Conservation (phyloP, 2,888 invertebrate genomes). For the Phaedon cochleariae region DNA sequence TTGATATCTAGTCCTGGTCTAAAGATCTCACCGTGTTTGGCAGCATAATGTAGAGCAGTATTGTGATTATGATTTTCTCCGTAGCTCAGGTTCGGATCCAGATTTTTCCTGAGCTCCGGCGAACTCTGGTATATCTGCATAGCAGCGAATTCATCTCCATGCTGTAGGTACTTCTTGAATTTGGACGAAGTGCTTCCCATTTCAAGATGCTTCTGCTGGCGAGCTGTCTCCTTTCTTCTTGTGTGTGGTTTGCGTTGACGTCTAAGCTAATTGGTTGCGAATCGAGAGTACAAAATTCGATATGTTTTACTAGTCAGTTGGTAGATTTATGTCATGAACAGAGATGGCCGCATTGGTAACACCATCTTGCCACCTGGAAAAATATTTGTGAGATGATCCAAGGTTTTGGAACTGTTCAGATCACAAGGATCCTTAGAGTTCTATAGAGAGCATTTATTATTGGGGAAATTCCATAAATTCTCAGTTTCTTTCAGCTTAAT, state of each 20-base stretch:
- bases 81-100: conserved; percentile 74
- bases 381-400: not conserved
- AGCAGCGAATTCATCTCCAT: conserved; percentile 76
- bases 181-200: conserved; percentile 77
- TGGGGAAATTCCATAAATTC: too few species aligned
- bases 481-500: too few species aligned
- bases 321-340: conserved; percentile 59
- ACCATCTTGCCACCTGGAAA: conserved; percentile 49
- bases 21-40: conserved; percentile 66
- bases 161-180: conserved; percentile 73
- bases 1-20: too few species aligned
- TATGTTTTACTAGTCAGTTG: conserved; percentile 48
- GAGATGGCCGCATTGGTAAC: conserved; percentile 44
- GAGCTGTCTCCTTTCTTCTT: conserved; percentile 29
- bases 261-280: conserved; percentile 34
- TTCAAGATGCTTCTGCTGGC: not conserved
- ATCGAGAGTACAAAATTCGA: conserved; percentile 44
- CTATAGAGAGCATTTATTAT: too few species aligned
- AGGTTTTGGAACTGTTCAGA: conserved; percentile 31
- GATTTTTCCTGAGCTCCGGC: conserved; percentile 69
- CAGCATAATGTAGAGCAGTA: conserved; percentile 73
- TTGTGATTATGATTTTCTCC: conserved; percentile 73
- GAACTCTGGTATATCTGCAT: conserved; percentile 72
- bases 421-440: too few species aligned
- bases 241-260: conserved; percentile 5